Conservation (phyloP, 2,113 vertebrate genomes). For the Prolemur simus region DNA sequence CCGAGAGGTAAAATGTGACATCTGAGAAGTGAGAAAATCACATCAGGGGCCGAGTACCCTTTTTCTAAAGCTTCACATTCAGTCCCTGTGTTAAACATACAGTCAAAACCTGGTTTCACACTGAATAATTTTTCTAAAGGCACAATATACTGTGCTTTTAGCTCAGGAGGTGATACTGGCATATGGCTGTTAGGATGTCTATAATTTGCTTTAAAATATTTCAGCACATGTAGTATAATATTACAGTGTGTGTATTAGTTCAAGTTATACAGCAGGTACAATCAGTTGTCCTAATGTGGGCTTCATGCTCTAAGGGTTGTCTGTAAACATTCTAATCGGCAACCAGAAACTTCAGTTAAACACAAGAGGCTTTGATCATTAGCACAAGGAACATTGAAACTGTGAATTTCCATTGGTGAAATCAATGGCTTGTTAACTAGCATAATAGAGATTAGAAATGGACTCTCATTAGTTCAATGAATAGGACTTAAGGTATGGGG, state of each 20-base stretch:
- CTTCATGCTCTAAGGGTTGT: not conserved
- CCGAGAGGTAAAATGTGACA: not conserved
- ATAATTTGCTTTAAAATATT: not conserved
- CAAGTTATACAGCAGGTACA: not conserved
- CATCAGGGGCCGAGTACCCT: not conserved
- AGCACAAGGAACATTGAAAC: not conserved
- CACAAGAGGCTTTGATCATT: not conserved
- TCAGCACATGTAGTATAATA: not conserved
- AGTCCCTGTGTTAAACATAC: not conserved
- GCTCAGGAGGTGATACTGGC: not conserved
- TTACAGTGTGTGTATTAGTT: not conserved
- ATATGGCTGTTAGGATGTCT: not conserved
- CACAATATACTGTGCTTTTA: not conserved
- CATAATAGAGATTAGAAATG: not conserved
- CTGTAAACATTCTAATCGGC: not conserved
- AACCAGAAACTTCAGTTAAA: not conserved
- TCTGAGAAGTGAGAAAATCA: not conserved
- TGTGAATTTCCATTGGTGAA: conserved; percentile 20
- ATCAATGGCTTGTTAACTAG: not conserved
- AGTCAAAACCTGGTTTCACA: not conserved
- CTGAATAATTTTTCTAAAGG: not conserved
- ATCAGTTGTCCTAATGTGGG: not conserved
- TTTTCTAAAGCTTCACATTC: not conserved
- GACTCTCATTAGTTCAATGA: not conserved
- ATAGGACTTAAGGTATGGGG: not conserved